These are phyloP conservation scores for Mixornis gularis DNA, from an alignment of 2,113 vertebrate genomes.

Conservation along the genomic window DNA sequence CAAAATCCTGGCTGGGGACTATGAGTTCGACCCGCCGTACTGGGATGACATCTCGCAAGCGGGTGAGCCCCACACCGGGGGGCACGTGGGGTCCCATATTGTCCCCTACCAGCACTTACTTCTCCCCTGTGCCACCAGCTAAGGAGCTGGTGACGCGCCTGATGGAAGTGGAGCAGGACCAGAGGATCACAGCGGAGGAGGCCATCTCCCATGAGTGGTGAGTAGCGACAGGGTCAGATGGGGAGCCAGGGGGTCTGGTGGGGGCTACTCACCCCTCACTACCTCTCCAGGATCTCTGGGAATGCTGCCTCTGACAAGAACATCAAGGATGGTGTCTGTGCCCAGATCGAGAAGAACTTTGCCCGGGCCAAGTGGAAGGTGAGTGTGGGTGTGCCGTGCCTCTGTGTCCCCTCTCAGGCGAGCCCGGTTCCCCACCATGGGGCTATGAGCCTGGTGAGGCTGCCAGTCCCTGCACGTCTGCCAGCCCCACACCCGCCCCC, in stretches of 20 bases:
- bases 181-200: slow-evolving; percentile 93
- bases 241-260: accelerated
- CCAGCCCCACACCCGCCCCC: neutral
- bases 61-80: slow-evolving; percentile 65
- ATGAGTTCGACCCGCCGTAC: slow-evolving; percentile 95
- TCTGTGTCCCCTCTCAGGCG: neutral
- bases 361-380: slow-evolving; percentile 99
- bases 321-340: slow-evolving; percentile 95
- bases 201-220: slow-evolving; percentile 97
- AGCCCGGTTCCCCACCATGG: neutral
- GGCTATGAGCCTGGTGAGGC: neutral
- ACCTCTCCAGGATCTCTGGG: slow-evolving; percentile 86
- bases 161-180: slow-evolving; percentile 97
- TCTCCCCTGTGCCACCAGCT: slow-evolving; percentile 18
- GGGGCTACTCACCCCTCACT: neutral
- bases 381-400: neutral
- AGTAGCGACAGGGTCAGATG: accelerated
- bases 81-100: accelerated
- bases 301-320: slow-evolving; percentile 97
- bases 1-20: slow-evolving; percentile 95
- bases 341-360: slow-evolving; percentile 98
- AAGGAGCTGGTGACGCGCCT: slow-evolving; percentile 91
- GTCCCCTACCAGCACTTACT: neutral
- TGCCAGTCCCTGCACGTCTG: neutral
- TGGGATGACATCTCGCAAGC: slow-evolving; percentile 98